These are phyloP conservation scores for Philhelius pedissequus DNA, from an alignment of 2,888 invertebrate species.

Conservation along the genomic window DNA sequence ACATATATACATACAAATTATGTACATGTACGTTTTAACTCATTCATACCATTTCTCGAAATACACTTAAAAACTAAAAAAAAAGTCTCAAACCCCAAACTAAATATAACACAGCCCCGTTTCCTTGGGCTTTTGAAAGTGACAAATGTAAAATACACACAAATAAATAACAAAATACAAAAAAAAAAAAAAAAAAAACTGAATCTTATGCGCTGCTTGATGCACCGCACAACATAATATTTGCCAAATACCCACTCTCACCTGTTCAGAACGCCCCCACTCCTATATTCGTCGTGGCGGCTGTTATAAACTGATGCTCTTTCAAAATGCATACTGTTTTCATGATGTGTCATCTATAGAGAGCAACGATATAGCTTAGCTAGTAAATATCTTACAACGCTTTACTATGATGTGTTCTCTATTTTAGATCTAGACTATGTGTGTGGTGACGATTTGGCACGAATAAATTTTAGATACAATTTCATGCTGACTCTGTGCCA, in stretches of 20 bases:
- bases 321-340: slow-evolving; percentile 37
- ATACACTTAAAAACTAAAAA: not conserved
- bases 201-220: slow-evolving; percentile 4
- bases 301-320: slow-evolving; percentile 15
- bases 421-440: slow-evolving; percentile 51
- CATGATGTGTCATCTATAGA: slow-evolving; percentile 1
- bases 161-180: slow-evolving; percentile 4
- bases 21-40: too few relatives aligned
- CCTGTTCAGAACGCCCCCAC: slow-evolving; percentile 52
- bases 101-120: slow-evolving; percentile 32
- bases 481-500: slow-evolving; percentile 51
- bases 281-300: not conserved
- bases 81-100: not conserved
- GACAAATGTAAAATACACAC: slow-evolving; percentile 44
- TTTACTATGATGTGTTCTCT: slow-evolving; percentile 37
- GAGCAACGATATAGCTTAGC: slow-evolving; percentile 16
- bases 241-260: slow-evolving; percentile 53
- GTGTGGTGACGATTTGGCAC: slow-evolving; percentile 64
- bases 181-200: not conserved
- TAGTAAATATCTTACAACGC: slow-evolving; percentile 37
- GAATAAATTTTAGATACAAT: slow-evolving; percentile 58
- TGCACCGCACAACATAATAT: slow-evolving; percentile 22
- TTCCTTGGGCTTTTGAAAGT: slow-evolving; percentile 37
- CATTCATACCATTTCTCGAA: not conserved
- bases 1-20: too few relatives aligned